A percentile compares a stretch with the other conserved stretches of the same genome.
phyloP scores from a whole-genome alignment of 2,113 vertebrate species.

The Paradoxurus hermaphroditus region DNA sequence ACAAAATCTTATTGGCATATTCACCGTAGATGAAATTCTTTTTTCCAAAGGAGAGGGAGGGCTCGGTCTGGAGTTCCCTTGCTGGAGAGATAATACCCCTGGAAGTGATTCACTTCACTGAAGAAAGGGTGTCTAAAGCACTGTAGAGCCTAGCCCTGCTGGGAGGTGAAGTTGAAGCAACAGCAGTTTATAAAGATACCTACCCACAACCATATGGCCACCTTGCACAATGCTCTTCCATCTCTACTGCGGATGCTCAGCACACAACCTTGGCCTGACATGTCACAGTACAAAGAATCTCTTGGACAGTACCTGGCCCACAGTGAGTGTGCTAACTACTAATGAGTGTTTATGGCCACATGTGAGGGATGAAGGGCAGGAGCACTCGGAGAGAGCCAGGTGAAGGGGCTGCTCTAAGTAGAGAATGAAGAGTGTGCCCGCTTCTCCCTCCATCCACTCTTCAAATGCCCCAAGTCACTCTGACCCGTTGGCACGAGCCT shows the following conservation, averaged over 20 bases:
- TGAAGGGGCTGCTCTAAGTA: neutral
- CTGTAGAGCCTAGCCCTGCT: neutral
- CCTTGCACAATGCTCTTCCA: neutral
- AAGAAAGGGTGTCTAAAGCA: neutral
- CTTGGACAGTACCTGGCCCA: neutral
- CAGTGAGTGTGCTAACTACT: neutral
- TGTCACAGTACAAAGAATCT: neutral
- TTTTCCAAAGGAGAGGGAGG: neutral
- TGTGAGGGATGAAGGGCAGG: neutral
- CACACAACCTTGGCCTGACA: too few relatives aligned
- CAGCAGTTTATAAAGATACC: neutral
- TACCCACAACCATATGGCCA: fast-evolving
- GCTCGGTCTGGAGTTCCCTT: neutral
- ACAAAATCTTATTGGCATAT: neutral
- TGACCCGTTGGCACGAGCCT: too few relatives aligned
- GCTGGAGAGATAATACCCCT: neutral
- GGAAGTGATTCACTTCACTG: neutral
- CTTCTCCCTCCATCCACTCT: neutral
- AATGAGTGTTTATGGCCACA: neutral
- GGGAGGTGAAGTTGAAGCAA: neutral
- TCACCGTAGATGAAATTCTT: neutral
- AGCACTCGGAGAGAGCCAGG: neutral
- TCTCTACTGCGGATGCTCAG: neutral
- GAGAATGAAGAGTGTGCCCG: neutral
- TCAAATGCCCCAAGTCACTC: neutral